These are phyloP conservation scores for Intellagama lesueurii DNA, from an alignment of 2,797 vertebrate species.

Conservation along the genomic window DNA sequence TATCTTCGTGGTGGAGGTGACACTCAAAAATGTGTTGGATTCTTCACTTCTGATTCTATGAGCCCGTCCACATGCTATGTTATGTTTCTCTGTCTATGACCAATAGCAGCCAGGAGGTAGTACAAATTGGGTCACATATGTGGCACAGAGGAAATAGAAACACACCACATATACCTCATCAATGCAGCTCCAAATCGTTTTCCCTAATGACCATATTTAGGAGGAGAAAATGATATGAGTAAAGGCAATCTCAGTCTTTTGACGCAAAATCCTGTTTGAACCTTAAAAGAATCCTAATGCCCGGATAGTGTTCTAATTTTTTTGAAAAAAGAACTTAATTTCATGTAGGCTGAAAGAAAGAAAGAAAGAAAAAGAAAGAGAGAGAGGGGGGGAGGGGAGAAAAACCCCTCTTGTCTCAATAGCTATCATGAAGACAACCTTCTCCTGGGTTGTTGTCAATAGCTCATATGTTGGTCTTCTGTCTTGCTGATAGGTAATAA, in stretches of 20 bases:
- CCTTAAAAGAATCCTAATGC: constrained; percentile 45
- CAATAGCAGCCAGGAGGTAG: neutral
- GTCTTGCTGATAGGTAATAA: constrained; percentile 82
- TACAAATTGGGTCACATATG: too few species aligned
- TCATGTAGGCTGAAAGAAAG: neutral
- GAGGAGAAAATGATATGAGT: neutral
- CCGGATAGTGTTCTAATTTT: constrained; percentile 25
- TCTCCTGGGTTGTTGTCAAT: constrained; percentile 72
- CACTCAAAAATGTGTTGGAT: neutral
- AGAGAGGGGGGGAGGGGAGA: constrained; percentile 20
- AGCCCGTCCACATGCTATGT: neutral
- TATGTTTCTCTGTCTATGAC: neutral
- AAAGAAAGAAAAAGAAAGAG: neutral
- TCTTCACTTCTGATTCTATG: neutral
- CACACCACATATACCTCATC: neutral
- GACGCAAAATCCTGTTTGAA: too few species aligned
- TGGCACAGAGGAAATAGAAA: too few species aligned
- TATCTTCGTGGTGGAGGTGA: too few species aligned
- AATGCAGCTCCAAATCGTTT: neutral
- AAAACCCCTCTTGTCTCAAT: constrained; percentile 49
- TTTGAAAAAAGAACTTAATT: neutral
- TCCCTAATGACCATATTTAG: neutral
- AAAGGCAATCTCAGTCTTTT: neutral
- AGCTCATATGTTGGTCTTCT: constrained; percentile 72
- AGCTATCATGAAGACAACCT: constrained; percentile 56